These are phyloP conservation scores for Equus przewalskii DNA, from an alignment of 2,113 vertebrate genomes.

Conservation along the genomic window DNA sequence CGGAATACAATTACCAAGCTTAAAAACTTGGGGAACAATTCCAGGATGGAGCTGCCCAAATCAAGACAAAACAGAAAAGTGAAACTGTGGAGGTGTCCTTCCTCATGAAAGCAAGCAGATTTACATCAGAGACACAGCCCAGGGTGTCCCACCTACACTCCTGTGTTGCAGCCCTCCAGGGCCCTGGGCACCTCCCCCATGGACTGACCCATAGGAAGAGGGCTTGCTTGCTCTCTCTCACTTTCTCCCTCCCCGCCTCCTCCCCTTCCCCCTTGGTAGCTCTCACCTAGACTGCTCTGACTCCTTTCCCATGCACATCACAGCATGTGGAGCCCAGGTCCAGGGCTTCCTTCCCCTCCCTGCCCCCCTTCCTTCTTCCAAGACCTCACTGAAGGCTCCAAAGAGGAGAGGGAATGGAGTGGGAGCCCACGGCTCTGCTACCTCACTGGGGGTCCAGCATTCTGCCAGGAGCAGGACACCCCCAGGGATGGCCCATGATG, in stretches of 20 bases:
- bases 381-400: not conserved
- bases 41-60: slow-evolving; percentile 61
- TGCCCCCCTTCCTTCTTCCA: not conserved
- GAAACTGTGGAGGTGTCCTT: not conserved
- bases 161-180: not conserved
- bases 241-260: no score
- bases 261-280: not conserved
- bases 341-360: not conserved
- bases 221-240: no score
- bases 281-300: not conserved
- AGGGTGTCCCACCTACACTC: not conserved
- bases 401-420: not conserved
- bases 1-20: slow-evolving; percentile 87
- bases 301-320: not conserved
- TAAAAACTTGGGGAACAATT: slow-evolving; percentile 89
- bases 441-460: not conserved
- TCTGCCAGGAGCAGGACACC: not conserved
- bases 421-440: not conserved
- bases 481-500: not conserved
- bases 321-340: not conserved
- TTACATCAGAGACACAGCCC: not conserved
- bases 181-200: not conserved
- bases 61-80: slow-evolving; percentile 38
- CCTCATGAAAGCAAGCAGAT: not conserved
- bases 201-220: not conserved